Conservation (phyloP, 1,140 invertebrate genomes). For the Diplogasteroides magnus region DNA sequence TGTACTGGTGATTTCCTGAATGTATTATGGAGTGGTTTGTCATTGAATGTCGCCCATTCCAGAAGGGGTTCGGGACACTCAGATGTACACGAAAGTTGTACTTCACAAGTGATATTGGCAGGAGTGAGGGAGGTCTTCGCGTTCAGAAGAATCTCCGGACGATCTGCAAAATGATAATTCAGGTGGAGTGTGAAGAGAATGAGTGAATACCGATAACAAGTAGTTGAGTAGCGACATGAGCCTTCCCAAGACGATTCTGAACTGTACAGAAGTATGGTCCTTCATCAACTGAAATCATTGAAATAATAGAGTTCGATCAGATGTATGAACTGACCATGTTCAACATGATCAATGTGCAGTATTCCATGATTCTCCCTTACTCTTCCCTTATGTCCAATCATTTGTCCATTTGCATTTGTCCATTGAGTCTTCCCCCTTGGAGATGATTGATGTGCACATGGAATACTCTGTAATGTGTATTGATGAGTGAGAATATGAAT, state of each 20-base stretch:
- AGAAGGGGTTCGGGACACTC: background rate
- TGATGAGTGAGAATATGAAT: background rate
- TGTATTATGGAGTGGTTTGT: background rate
- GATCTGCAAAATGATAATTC: background rate
- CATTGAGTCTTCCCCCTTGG: background rate
- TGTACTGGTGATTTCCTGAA: too few species aligned
- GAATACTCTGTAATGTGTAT: background rate
- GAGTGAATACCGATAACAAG: background rate
- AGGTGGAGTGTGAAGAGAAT: background rate
- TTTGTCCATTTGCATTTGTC: background rate
- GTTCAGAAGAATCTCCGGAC: too few species aligned
- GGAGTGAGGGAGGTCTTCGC: too few species aligned
- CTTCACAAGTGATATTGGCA: too few species aligned
- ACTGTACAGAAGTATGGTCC: background rate
- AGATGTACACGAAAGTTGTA: background rate
- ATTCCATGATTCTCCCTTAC: too few species aligned
- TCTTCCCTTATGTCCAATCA: background rate
- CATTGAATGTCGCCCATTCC: background rate
- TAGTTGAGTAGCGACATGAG: background rate
- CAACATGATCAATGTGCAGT: too few species aligned
- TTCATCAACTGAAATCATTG: background rate
- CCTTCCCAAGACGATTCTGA: background rate
- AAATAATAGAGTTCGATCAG: too few species aligned
- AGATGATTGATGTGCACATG: background rate
- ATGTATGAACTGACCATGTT: too few species aligned